Evolutionary conservation across 2,888 invertebrate species (phyloP), one percentile per base, ranked within the genome.

Genomic region (Lasius platythorax): DNA sequence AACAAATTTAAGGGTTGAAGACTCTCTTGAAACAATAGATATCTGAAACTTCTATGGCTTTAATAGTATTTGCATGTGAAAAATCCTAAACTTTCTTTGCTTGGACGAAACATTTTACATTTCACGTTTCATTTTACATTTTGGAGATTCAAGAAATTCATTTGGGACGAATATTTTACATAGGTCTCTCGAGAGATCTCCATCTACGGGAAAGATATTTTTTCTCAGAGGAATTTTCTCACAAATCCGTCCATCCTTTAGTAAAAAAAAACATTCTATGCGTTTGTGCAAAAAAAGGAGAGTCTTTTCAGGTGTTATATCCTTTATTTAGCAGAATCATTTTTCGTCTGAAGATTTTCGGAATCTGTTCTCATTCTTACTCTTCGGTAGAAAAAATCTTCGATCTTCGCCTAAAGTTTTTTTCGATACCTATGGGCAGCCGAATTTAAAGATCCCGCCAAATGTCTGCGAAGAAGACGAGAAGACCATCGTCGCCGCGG

Each of bases 401-500:
- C 23, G 37, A 53, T 23, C 23, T 23, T 23, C 56, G 40, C 58
- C 2, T 40, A 11, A 8, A 15, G 33, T 18, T n/a, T 8, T n/a
- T 43, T 30, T n/a, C 28, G 5, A 64, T 11, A 37, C 5, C 37
- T 33, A 64, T 75, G 72, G 61, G 61, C 18, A 15, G 33, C 46
- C 30, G 61, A 58, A 5, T 30, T 28, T 18, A 33, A n/a, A 40
- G 3, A 61, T 79, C 23, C 9, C 56, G 33, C 66, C 82, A 86
- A 87, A 94, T 93, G 93, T 91, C 79, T 46, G 28, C 93, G 83
- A 88, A 89, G 11, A 91, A 91, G 82, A 85, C 90, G 9, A 91
- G 90, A 67, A 95, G 95, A 85, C 98, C 98, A 0, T 98, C 97
- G 12, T 97, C 97, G 0, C 98, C 98, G 82, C 96, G 98, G 43